Percentiles rank a stretch among this genome's conserved stretches.
Conservation (phyloP, 1,140 invertebrate species). For the Hydropsyche tenuis region DNA sequence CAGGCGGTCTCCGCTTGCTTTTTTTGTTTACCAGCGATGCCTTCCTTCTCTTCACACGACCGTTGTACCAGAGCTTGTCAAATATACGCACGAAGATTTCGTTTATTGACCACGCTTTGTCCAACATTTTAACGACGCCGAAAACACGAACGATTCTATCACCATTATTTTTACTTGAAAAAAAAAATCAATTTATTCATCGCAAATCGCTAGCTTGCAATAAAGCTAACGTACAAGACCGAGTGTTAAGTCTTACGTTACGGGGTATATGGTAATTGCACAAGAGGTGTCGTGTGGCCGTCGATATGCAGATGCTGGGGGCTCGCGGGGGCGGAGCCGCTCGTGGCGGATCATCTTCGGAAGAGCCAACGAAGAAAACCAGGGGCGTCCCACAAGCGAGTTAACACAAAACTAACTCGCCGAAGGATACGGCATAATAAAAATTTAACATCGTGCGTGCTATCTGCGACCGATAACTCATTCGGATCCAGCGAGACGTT, state of each 20-base stretch:
- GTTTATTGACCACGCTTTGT: too few relatives aligned
- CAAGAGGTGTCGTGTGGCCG: constrained; percentile 24
- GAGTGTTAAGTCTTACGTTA: background rate
- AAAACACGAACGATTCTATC: too few relatives aligned
- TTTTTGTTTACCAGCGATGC: constrained; percentile 18
- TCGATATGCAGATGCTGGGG: background rate
- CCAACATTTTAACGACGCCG: too few relatives aligned
- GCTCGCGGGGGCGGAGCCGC: constrained; percentile 1
- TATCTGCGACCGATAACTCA: constrained; percentile 35
- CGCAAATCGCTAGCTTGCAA: too few relatives aligned
- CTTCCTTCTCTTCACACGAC: constrained; percentile 18
- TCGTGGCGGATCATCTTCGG: constrained; percentile 5
- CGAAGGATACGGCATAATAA: too few relatives aligned
- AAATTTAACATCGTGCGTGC: background rate
- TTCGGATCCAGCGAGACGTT: constrained; percentile 36
- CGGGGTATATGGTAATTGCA: constrained; percentile 10
- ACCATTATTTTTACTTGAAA: too few relatives aligned
- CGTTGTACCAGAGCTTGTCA: constrained; percentile 1
- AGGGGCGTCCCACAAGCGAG: background rate
- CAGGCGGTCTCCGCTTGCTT: constrained; percentile 35
- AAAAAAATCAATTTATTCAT: too few relatives aligned
- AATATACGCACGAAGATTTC: background rate
- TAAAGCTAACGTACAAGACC: too few relatives aligned
- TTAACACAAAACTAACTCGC: too few relatives aligned
- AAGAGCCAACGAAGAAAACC: background rate